Conservation (phyloP, 2,888 invertebrate species). For the Schizaphis graminum region DNA sequence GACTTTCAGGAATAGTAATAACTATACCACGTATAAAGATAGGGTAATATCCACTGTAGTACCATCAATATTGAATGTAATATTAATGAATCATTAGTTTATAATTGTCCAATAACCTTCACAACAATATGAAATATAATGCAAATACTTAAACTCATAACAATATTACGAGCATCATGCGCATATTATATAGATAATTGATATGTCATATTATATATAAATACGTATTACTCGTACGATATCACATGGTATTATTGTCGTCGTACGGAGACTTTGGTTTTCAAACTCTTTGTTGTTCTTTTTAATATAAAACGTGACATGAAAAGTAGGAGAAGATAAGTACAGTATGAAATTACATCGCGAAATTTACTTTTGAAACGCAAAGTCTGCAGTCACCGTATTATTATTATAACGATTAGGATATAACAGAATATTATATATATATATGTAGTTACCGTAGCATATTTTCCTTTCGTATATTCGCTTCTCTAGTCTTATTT, state of each 20-base stretch:
- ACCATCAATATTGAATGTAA: background rate
- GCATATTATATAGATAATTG: background rate
- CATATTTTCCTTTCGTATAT: background rate
- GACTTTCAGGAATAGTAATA: too few relatives aligned
- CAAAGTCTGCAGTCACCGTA: background rate
- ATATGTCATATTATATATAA: background rate
- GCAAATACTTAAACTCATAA: background rate
- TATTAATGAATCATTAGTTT: background rate
- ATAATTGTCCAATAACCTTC: background rate
- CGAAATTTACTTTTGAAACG: background rate
- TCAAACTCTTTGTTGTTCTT: background rate
- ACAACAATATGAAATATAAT: background rate
- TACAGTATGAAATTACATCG: background rate
- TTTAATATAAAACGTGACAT: slow-evolving; percentile 8
- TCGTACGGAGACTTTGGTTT: background rate
- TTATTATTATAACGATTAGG: background rate
- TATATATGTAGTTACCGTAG: background rate
- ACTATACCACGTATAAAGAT: background rate
- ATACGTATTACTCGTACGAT: background rate
- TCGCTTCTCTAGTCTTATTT: background rate
- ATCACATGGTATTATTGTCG: background rate
- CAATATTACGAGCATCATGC: background rate
- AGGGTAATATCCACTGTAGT: background rate
- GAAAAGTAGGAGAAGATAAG: background rate
- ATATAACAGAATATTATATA: background rate